These are phyloP conservation scores for Belonocnema kinseyi DNA, from an alignment of 1,140 invertebrate species.

Conservation along the genomic window DNA sequence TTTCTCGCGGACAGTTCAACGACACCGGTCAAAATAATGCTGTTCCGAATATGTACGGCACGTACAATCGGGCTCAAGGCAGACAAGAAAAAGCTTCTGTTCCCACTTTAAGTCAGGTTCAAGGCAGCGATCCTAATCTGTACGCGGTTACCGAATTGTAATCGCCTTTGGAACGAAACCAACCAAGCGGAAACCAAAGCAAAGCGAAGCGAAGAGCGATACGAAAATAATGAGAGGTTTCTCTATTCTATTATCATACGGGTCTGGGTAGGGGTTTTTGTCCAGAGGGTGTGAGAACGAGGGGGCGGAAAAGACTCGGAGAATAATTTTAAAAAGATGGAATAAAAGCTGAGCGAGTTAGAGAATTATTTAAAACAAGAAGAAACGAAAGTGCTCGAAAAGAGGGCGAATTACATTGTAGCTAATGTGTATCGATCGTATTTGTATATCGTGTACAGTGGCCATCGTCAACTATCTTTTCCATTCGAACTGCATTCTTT, in stretches of 20 bases:
- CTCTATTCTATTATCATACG: not conserved
- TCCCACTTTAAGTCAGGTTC: constrained; percentile 72
- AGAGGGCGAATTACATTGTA: constrained; percentile 7
- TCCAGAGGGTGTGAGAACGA: not conserved
- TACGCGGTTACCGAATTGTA: constrained; percentile 74
- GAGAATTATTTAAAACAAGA: not conserved
- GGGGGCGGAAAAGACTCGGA: constrained; percentile 14
- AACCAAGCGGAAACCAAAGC: constrained; percentile 52
- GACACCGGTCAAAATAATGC: constrained; percentile 65
- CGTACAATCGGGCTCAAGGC: constrained; percentile 69
- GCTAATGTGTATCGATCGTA: constrained; percentile 47
- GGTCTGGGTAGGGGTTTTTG: not conserved
- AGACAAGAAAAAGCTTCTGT: constrained; percentile 69
- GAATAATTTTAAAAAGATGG: not conserved
- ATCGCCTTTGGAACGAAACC: constrained; percentile 36
- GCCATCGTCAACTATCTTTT: constrained; percentile 52
- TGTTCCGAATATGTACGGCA: constrained; percentile 74
- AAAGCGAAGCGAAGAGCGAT: constrained; percentile 43
- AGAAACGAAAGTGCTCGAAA: not conserved
- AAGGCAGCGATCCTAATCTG: constrained; percentile 73
- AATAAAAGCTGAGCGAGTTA: not conserved
- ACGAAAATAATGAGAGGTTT: not conserved
- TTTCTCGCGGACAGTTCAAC: constrained; percentile 69
- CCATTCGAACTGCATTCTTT: constrained; percentile 23
- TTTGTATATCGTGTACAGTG: constrained; percentile 69